Conservation (phyloP, 2,113 vertebrate species). For the Mesoclemmys tuberculata region DNA sequence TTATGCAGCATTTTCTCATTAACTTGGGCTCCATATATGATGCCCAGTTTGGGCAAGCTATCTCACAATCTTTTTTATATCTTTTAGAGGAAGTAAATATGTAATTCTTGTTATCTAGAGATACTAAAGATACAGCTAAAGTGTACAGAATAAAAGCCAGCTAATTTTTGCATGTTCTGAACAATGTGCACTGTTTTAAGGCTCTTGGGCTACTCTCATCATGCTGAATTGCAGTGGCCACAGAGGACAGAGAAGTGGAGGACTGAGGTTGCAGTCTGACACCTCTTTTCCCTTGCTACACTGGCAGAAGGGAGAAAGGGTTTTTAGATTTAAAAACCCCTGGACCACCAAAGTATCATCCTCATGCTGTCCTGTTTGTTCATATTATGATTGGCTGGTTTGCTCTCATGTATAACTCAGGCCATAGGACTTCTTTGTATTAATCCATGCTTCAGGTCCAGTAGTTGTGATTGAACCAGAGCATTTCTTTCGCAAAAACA, state of each 20-base stretch:
- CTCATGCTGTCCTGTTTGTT: neutral
- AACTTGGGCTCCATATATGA: neutral
- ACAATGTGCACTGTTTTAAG: neutral
- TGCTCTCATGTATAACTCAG: neutral
- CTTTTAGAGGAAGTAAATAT: no score
- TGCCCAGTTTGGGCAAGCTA: neutral
- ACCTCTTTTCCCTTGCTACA: neutral
- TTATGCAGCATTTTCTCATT: slow-evolving; percentile 6
- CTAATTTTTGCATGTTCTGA: neutral
- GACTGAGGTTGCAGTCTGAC: neutral
- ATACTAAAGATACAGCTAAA: neutral
- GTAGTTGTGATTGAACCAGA: neutral
- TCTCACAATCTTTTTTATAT: neutral
- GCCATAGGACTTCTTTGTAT: neutral
- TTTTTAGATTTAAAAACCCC: neutral
- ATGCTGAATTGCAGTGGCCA: neutral
- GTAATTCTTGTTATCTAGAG: neutral
- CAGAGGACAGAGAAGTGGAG: neutral
- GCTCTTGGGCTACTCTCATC: neutral
- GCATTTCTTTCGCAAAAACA: neutral
- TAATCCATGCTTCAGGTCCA: neutral
- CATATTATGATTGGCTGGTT: neutral
- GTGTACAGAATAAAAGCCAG: neutral
- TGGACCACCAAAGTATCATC: neutral
- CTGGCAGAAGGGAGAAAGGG: neutral